Evolutionary conservation across 1,140 invertebrate genomes (phyloP).

Genomic region (Pinna nobilis): DNA sequence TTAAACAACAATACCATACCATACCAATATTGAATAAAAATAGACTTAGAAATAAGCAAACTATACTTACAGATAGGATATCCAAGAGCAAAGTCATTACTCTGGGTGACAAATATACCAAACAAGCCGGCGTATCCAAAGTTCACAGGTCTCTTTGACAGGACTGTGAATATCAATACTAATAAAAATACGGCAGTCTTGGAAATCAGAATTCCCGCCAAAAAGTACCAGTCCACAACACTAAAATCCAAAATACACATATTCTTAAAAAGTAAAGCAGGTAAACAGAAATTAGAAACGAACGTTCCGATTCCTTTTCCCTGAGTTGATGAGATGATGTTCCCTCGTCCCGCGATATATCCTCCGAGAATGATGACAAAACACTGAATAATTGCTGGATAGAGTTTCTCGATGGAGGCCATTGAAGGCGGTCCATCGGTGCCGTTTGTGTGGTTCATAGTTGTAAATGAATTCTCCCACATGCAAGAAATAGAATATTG

Average conservation of each 20-base stretch:
- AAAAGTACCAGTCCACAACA: slow-evolving; percentile 89
- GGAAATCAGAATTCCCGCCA: slow-evolving; percentile 88
- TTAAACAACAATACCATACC: too few species aligned
- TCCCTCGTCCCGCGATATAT: slow-evolving; percentile 90
- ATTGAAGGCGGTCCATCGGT: background rate
- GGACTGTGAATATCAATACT: slow-evolving; percentile 86
- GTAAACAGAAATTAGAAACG: slow-evolving; percentile 94
- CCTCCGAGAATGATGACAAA: slow-evolving; percentile 94
- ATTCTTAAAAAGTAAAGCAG: slow-evolving; percentile 93
- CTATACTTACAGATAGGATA: slow-evolving; percentile 92
- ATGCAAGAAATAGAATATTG: too few species aligned
- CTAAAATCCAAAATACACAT: slow-evolving; percentile 89
- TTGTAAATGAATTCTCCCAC: too few species aligned
- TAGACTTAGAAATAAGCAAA: background rate
- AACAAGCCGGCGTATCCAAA: slow-evolving; percentile 90
- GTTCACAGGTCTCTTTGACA: slow-evolving; percentile 85
- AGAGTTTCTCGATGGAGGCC: slow-evolving; percentile 83
- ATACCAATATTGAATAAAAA: too few species aligned
- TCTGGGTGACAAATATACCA: slow-evolving; percentile 96
- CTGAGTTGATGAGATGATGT: slow-evolving; percentile 87
- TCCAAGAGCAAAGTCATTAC: slow-evolving; percentile 98
- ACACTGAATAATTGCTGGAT: slow-evolving; percentile 92
- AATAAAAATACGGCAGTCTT: slow-evolving; percentile 91
- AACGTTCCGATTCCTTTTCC: slow-evolving; percentile 94
- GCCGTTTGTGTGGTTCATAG: background rate